Evolutionary conservation across 92 coral and sea anemone species (phyloP), one percentile per base, ranked within the genome.

Genomic region (Phenganax subtilis): DNA sequence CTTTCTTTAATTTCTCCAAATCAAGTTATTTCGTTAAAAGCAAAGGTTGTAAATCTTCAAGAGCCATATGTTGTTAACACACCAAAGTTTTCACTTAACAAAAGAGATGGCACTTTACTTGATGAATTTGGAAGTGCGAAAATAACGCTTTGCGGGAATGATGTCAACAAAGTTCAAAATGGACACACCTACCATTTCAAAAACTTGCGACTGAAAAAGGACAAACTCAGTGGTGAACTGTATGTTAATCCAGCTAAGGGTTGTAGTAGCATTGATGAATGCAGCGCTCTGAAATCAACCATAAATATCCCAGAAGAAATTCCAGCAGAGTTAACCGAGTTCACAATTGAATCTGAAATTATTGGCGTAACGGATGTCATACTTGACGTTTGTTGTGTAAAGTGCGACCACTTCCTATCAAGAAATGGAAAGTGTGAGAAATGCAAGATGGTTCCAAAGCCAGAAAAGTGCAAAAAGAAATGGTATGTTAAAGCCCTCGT

Each of bases 321-420:
- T 54, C 80, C 80, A 11, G 57, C n/a, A 54, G 80, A 75, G 80
- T 75, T 75, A 28, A 58, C 55, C 12, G 27, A 27, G 29, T 54
- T 10, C 12, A 37, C 57, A 47, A 59, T 75, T 27, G 57, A 65
- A 25, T 66, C 69, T 12, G 69, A 78, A 58, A 70, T 78, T 31
- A 61, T 78, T 64, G 82, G 80, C 71, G 82, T 78, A 47, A 57
- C 69, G 52, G 82, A 78, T 11, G 65, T 78, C 37, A 64, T 57
- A 51, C 72, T 78, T 54, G 55, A 78, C 71, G 17, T 47, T 58
- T 47, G 69, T 54, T 78, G 82, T 57, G 67, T 78, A 31, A 78
- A 54, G 65, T 78, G 82, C 54, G 71, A 54, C 29, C 57, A 70
- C 52, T 51, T 15, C n/a, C 68, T 78, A 52, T 17, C 57, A 54